A percentile compares a stretch with the other conserved stretches of the same genome.
phyloP scores from a whole-genome alignment of 2,888 invertebrate genomes.

The Trissoscelio sp. region DNA sequence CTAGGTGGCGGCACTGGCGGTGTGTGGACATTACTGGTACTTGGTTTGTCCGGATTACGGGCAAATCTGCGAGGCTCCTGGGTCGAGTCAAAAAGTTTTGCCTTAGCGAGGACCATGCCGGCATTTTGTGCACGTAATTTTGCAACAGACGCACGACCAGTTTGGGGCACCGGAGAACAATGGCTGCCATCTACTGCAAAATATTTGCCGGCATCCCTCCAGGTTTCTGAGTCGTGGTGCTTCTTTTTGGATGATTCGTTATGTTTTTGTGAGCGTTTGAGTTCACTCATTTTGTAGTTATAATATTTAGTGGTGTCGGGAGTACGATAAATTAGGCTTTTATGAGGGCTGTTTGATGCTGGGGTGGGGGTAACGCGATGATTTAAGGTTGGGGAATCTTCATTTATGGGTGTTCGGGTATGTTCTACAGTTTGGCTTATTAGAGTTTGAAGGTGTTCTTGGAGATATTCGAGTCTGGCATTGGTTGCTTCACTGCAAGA shows the following conservation, averaged over 20 bases:
- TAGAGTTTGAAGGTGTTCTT: constrained; percentile 76
- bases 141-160: constrained; percentile 89
- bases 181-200: constrained; percentile 28
- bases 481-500: constrained; percentile 77
- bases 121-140: constrained; percentile 90
- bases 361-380: too few species aligned
- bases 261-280: constrained; percentile 76
- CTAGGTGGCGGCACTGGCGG: constrained; percentile 51
- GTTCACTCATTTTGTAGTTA: constrained; percentile 77
- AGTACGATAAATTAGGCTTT: constrained; percentile 77
- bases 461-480: constrained; percentile 76
- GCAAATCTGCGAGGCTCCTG: constrained; percentile 64
- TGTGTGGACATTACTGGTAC: constrained; percentile 15
- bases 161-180: constrained; percentile 82
- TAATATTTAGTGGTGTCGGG: constrained; percentile 79
- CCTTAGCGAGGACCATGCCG: constrained; percentile 92
- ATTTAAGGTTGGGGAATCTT: constrained; percentile 67
- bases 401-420: constrained; percentile 73
- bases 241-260: constrained; percentile 27
- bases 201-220: constrained; percentile 55
- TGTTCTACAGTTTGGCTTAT: constrained; percentile 78
- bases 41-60: constrained; percentile 24
- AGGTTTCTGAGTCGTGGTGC: constrained; percentile 63
- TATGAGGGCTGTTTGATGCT: too few species aligned
- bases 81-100: constrained; percentile 88